Conservation (phyloP, 2,888 invertebrate species). For the Phymatocera aterrima region DNA sequence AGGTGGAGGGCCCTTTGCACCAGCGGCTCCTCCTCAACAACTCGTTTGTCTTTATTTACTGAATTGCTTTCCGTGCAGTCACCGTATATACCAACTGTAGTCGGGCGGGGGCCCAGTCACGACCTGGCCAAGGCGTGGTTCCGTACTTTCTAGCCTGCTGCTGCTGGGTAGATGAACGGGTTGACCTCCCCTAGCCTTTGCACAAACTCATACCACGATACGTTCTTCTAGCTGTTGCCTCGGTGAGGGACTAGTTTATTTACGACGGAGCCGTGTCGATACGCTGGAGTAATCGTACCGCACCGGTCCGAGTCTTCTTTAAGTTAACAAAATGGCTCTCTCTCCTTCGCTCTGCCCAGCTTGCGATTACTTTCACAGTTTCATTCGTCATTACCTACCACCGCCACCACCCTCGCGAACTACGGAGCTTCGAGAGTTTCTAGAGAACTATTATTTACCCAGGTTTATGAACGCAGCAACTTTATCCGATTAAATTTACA, state of each 20-base stretch:
- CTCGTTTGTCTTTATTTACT: conserved; percentile 43
- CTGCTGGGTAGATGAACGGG: conserved; percentile 29
- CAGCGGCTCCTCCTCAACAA: conserved; percentile 1
- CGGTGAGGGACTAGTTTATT: conserved; percentile 27
- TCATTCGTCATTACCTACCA: not conserved
- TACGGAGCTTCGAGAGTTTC: not conserved
- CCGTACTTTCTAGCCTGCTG: conserved; percentile 40
- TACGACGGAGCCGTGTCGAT: conserved; percentile 18
- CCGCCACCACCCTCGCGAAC: too few relatives aligned
- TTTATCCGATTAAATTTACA: not conserved
- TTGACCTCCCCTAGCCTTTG: conserved; percentile 45
- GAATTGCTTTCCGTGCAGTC: conserved; percentile 26
- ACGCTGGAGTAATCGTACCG: not conserved
- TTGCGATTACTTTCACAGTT: not conserved
- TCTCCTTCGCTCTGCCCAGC: not conserved
- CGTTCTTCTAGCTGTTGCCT: too few relatives aligned
- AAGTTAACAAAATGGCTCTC: conserved; percentile 22
- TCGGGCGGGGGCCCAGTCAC: conserved; percentile 37
- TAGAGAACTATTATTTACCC: not conserved
- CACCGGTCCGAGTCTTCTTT: not conserved
- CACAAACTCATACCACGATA: conserved; percentile 16
- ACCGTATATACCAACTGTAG: not conserved
- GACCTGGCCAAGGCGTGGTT: conserved; percentile 44
- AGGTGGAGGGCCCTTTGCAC: conserved; percentile 31
- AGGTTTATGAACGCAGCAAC: not conserved